Conservation (phyloP, 2,888 invertebrate genomes). For the Lepas anatifera region DNA sequence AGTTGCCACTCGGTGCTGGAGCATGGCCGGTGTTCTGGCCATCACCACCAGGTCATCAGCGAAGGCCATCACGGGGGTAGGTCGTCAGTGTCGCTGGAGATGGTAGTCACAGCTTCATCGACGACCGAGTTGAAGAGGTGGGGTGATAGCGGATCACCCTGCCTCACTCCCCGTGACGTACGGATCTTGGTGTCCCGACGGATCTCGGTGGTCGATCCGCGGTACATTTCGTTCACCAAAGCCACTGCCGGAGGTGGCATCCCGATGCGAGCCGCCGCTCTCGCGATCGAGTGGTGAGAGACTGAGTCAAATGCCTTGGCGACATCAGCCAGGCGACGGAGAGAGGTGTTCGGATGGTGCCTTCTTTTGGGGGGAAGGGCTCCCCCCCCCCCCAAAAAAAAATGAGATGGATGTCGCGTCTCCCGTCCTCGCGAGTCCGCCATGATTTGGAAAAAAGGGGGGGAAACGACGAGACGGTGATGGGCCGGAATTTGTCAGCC, state of each 20-base stretch:
- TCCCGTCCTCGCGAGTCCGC: no score
- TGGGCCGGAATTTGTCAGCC: no score
- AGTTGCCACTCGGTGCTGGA: no score
- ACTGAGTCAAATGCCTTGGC: not conserved
- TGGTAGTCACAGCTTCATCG: no score
- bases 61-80: not conserved
- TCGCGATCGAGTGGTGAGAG: not conserved
- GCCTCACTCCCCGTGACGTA: not conserved
- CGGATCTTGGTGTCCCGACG: not conserved
- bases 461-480: not conserved
- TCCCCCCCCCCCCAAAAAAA: not conserved
- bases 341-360: not conserved
- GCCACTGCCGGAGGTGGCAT: not conserved
- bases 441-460: not conserved
- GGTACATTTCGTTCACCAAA: not conserved
- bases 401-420: no score
- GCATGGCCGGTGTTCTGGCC: not conserved
- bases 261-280: not conserved
- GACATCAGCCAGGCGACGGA: not conserved
- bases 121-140: not conserved
- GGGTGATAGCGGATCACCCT: not conserved
- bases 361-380: not conserved
- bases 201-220: not conserved
- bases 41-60: not conserved
- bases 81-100: no score